phyloP scores from a whole-genome alignment of 2,113 vertebrate genomes.

The Piprites chloris region DNA sequence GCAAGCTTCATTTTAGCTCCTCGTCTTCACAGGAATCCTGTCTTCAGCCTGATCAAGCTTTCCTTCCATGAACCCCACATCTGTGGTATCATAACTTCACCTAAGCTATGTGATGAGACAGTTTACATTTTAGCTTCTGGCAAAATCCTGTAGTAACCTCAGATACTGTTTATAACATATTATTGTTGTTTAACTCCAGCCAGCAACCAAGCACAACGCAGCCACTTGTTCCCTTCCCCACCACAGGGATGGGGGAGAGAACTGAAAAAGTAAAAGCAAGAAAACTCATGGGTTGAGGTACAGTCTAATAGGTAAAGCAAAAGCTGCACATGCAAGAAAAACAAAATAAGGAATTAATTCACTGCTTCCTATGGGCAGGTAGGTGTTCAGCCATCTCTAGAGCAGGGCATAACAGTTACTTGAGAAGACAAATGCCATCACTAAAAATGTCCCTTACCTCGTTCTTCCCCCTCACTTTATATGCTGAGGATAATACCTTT shows the following conservation, averaged over 20 bases:
- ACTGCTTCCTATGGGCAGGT: not conserved
- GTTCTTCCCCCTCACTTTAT: not conserved
- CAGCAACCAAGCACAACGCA: not conserved
- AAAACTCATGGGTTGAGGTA: not conserved
- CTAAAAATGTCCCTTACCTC: not conserved
- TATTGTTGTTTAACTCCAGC: not conserved
- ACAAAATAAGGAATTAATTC: not conserved
- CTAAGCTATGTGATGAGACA: not conserved
- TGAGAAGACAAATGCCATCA: not conserved
- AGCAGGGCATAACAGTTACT: not conserved
- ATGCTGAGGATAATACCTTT: not conserved
- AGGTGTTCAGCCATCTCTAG: not conserved
- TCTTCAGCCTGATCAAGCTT: not conserved
- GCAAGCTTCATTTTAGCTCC: not conserved
- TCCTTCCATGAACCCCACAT: rapidly evolving
- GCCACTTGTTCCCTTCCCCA: not conserved
- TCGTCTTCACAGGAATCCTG: not conserved
- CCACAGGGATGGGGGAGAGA: not conserved
- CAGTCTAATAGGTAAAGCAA: not conserved
- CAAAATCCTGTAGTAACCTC: not conserved
- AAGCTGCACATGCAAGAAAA: not conserved
- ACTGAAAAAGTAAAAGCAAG: not conserved
- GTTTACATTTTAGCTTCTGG: not conserved
- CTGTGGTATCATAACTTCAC: not conserved
- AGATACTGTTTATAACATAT: not conserved